Conservation (phyloP, 2,888 invertebrate genomes). For the Therioaphis trifolii region DNA sequence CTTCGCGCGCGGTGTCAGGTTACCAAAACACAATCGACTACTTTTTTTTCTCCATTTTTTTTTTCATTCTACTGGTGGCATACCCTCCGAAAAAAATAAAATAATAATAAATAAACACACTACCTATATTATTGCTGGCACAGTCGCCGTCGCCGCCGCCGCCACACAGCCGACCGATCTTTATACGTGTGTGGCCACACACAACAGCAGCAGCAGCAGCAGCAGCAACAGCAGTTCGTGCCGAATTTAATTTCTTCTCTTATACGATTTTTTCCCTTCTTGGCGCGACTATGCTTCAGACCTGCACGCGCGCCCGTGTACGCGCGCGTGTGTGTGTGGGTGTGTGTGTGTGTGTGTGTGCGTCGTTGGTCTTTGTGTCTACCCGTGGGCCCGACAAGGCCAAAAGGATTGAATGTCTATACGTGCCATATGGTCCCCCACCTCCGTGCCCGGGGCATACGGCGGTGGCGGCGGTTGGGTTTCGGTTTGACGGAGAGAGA, state of each 20-base stretch:
- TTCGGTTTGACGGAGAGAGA: slow-evolving; percentile 40
- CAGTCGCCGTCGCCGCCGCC: not conserved
- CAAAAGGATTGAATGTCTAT: slow-evolving; percentile 57
- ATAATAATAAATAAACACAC: slow-evolving; percentile 1
- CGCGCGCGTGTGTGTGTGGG: not conserved
- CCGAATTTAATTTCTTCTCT: slow-evolving; percentile 50
- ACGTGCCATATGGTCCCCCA: slow-evolving; percentile 37
- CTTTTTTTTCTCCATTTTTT: not conserved
- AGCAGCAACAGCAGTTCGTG: slow-evolving; percentile 25
- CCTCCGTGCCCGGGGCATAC: not conserved
- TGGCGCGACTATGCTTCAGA: too few species aligned
- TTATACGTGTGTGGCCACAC: slow-evolving; percentile 57
- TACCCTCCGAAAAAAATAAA: slow-evolving; percentile 24
- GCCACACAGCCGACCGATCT: slow-evolving; percentile 25
- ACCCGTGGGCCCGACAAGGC: slow-evolving; percentile 41
- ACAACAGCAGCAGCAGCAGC: not conserved
- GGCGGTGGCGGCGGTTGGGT: not conserved
- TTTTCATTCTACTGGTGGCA: slow-evolving; percentile 13
- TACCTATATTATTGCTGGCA: slow-evolving; percentile 1
- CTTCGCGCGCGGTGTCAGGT: slow-evolving; percentile 50
- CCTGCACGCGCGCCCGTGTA: not conserved
- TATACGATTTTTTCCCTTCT: not conserved
- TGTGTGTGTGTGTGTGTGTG: not conserved
- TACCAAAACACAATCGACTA: slow-evolving; percentile 51
- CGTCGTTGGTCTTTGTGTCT: slow-evolving; percentile 47